Evolutionary conservation across 2,113 vertebrate species (phyloP), one percentile per base, ranked within the genome.

Genomic region (Pachypanchax playfairii): DNA sequence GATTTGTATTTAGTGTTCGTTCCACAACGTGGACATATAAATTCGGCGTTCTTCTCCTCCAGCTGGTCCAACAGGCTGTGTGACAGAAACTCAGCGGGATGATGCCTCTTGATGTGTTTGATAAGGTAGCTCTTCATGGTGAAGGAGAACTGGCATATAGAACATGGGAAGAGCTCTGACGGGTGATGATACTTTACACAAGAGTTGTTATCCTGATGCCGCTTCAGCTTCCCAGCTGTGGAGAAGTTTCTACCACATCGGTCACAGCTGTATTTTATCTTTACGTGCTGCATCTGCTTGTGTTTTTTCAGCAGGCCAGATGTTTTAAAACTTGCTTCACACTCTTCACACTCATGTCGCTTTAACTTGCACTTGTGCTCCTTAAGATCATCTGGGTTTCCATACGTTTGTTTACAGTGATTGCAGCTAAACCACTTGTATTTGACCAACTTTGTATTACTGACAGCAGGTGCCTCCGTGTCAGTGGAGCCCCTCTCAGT

Each of bases 81-180:
- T 1, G 88, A 79, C 24, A 84, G 15, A 10, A 76, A 90, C 82
- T 90, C 85, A 6, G 73, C 61, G 0, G 90, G 88, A 66, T 93
- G 92, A 65, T 92, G 90, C 33, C 92, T 83, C 63, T 89, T 88
- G 25, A 91, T 42, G 80, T 93, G 92, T 43, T 93, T 93, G 12
- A 81, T 46, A 0, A 93, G 85, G 76, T 91, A 92, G 63, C 77
- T 91, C 80, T 90, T 89, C 46, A 81, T 69, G 0, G 90, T 92
- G 77, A 93, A 93, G 68, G 92, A 93, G 68, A 92, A 92, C 25
- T 89, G 83, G 51, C 92, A 93, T 63, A 85, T 84, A 0, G 84
- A 44, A 59, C 92, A 93, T 0, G 88, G 52, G 70, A 88, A 92
- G 4, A 90, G 81, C 76, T 87, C 81, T 0, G 90, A 83, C 0